A percentile compares a stretch with the other conserved stretches of the same genome.
Evolutionary conservation across 92 coral and sea anemone species (phyloP).

Genomic region (Epizoanthus rinbou): DNA sequence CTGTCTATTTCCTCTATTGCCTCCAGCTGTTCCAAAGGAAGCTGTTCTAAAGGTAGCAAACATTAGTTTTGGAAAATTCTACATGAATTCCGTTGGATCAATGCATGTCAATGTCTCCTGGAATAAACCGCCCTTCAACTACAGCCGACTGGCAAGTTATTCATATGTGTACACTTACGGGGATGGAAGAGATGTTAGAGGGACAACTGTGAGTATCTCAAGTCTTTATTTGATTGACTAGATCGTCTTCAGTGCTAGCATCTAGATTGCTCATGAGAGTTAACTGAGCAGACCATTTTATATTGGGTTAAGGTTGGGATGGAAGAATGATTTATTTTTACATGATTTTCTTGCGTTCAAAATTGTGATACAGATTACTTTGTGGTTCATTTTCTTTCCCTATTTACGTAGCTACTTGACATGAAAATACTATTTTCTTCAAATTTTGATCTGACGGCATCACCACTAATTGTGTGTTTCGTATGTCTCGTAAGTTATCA

Average conservation of each 20-base stretch:
- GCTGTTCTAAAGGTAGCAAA: constrained; percentile 7
- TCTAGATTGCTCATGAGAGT: background rate
- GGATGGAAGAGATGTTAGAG: background rate
- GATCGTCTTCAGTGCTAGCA: background rate
- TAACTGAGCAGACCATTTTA: too few relatives aligned
- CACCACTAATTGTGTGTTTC: too few relatives aligned
- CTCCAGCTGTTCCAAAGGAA: constrained; percentile 9
- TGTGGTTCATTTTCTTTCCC: too few relatives aligned
- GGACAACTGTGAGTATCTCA: constrained; percentile 11
- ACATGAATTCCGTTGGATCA: background rate
- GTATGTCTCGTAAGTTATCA: too few relatives aligned
- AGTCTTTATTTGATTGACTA: too few relatives aligned
- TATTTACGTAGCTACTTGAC: too few relatives aligned
- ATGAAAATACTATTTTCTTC: too few relatives aligned
- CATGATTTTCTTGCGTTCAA: too few relatives aligned
- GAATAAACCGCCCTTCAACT: constrained; percentile 27
- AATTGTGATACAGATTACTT: too few relatives aligned
- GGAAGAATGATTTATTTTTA: too few relatives aligned
- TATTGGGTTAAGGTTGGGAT: too few relatives aligned
- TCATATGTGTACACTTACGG: constrained; percentile 1
- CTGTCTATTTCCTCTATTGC: background rate
- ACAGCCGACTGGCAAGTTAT: background rate
- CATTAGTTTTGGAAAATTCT: background rate
- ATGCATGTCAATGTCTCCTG: constrained; percentile 15
- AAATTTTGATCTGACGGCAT: too few relatives aligned